phyloP scores from a whole-genome alignment of 1,140 invertebrate species.

The Arctopsyche grandis region DNA sequence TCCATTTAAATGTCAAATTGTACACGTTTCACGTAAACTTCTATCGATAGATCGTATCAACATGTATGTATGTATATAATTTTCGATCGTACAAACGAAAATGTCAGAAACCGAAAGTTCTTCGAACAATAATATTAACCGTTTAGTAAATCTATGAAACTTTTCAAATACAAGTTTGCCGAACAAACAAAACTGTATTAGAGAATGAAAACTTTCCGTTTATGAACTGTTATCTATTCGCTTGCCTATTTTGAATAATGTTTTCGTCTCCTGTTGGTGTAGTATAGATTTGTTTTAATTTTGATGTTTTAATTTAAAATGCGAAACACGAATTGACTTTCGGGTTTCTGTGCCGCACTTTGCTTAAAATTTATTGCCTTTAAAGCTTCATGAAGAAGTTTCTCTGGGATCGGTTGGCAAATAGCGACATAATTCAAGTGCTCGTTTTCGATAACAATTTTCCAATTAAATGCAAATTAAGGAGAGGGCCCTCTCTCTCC shows the following conservation, averaged over 20 bases:
- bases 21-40: too few species aligned
- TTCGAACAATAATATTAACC: too few species aligned
- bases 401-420: not conserved
- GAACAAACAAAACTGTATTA: constrained; percentile 2
- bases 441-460: not conserved
- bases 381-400: not conserved
- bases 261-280: too few species aligned
- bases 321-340: too few species aligned
- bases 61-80: not conserved
- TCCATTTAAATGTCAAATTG: too few species aligned
- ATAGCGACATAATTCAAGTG: too few species aligned
- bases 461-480: constrained; percentile 14
- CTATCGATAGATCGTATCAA: not conserved
- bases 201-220: constrained; percentile 4
- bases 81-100: not conserved
- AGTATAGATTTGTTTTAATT: too few species aligned
- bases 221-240: constrained; percentile 12
- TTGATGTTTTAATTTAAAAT: too few species aligned
- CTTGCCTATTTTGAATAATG: too few species aligned
- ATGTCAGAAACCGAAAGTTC: too few species aligned
- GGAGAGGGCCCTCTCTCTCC: not conserved
- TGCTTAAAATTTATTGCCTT: too few species aligned
- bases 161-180: constrained; percentile 29
- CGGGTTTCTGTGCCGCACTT: not conserved
- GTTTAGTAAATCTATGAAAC: constrained; percentile 16